Conservation (phyloP, 2,113 vertebrate genomes). For the Paramormyrops kingsleyae region DNA sequence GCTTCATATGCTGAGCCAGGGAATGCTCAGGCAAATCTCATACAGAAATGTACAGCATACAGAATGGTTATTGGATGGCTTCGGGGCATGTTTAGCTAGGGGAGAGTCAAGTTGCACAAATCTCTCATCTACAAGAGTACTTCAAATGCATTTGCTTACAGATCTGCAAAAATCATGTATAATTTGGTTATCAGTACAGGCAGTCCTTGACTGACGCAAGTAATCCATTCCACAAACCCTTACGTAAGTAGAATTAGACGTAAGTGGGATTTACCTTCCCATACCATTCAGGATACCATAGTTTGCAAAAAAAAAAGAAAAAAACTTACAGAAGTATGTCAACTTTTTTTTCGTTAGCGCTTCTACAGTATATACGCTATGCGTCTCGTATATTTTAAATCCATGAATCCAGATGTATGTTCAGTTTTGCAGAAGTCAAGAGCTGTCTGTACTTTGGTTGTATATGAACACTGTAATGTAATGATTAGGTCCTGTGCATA, state of each 20-base stretch:
- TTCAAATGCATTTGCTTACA: not conserved
- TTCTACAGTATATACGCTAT: not conserved
- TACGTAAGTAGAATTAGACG: not conserved
- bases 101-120: not conserved
- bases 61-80: not conserved
- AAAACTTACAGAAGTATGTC: not conserved
- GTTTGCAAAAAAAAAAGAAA: not conserved
- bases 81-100: not conserved
- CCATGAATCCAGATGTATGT: not conserved
- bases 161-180: not conserved
- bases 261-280: not conserved
- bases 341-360: not conserved
- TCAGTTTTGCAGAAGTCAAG: not conserved
- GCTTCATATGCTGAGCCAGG: not conserved
- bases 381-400: not conserved
- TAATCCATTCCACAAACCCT: not conserved
- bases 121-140: not conserved
- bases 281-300: not conserved
- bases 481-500: not conserved
- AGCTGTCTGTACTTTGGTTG: not conserved
- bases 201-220: not conserved
- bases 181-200: not conserved
- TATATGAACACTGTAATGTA: not conserved
- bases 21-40: not conserved
- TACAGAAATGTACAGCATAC: not conserved